Evolutionary conservation across 2,113 vertebrate species (phyloP).

Genomic region (Psilopogon haemacephalus): DNA sequence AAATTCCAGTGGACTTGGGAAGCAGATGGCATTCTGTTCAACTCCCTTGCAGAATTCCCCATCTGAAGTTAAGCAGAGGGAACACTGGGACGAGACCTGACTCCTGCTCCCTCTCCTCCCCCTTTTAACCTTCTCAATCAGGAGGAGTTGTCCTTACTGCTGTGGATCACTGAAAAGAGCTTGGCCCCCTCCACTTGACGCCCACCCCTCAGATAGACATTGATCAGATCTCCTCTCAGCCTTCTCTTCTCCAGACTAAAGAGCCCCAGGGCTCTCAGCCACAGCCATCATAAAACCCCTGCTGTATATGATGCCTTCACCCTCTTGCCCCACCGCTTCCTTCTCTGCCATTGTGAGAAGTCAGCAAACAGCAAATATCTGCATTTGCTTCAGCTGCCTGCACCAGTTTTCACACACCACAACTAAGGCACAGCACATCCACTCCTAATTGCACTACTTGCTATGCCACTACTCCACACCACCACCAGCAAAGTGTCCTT

Average conservation of each 20-base stretch:
- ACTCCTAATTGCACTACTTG: neutral
- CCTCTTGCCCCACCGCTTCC: neutral
- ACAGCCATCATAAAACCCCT: neutral
- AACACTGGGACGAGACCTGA: neutral
- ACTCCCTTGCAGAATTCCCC: too few species aligned
- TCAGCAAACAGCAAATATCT: neutral
- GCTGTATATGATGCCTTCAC: neutral
- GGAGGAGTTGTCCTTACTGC: neutral
- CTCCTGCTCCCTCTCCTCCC: neutral
- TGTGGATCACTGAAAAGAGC: too few species aligned
- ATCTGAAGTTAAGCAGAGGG: too few species aligned
- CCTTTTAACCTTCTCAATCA: neutral
- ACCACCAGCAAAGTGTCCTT: neutral
- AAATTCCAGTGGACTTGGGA: neutral
- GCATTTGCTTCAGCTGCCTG: neutral
- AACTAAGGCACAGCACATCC: neutral
- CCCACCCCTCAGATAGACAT: too few species aligned
- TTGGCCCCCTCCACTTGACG: too few species aligned
- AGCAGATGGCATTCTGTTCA: too few species aligned
- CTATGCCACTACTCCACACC: neutral
- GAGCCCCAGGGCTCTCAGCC: neutral
- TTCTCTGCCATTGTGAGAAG: neutral
- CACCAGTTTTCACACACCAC: neutral
- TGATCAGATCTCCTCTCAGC: too few species aligned
- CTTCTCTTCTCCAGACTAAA: too few species aligned